phyloP scores from a whole-genome alignment of 2,113 vertebrate genomes.

The Microcebus tavaratra region DNA sequence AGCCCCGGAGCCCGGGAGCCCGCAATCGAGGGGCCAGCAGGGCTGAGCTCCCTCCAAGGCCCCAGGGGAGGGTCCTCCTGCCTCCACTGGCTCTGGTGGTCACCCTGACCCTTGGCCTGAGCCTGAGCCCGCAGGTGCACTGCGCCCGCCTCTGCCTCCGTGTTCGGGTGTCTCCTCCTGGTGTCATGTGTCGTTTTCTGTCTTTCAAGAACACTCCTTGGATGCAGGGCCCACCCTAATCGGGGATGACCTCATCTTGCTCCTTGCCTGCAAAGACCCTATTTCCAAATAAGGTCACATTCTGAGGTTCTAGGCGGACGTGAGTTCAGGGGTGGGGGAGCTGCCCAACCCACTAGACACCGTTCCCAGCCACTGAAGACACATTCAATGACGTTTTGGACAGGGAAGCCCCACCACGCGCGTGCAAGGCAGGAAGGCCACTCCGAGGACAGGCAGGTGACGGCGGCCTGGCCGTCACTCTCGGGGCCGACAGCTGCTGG shows the following conservation, averaged over 20 bases:
- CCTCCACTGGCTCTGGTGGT: not conserved
- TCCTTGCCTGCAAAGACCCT: not conserved
- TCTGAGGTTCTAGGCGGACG: not conserved
- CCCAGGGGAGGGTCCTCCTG: fast-evolving
- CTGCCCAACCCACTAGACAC: not conserved
- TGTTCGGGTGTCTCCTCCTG: not conserved
- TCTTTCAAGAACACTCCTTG: not conserved
- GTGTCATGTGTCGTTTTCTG: not conserved
- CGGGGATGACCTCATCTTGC: not conserved
- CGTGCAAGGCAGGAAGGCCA: fast-evolving
- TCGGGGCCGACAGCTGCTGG: not conserved
- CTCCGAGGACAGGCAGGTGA: fast-evolving
- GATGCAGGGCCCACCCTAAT: not conserved
- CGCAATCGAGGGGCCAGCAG: fast-evolving
- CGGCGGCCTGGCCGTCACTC: not conserved
- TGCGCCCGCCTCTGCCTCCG: fast-evolving
- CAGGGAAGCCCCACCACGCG: fast-evolving
- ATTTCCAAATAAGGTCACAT: not conserved
- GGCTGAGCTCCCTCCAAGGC: fast-evolving
- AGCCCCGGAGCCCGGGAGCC: not conserved
- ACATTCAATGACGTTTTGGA: fast-evolving
- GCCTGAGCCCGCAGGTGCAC: fast-evolving
- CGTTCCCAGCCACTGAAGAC: not conserved
- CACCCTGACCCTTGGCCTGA: fast-evolving
- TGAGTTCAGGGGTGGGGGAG: not conserved